Evolutionary conservation across 1,140 invertebrate species (phyloP).

Genomic region (Philopotamus ludificatus): DNA sequence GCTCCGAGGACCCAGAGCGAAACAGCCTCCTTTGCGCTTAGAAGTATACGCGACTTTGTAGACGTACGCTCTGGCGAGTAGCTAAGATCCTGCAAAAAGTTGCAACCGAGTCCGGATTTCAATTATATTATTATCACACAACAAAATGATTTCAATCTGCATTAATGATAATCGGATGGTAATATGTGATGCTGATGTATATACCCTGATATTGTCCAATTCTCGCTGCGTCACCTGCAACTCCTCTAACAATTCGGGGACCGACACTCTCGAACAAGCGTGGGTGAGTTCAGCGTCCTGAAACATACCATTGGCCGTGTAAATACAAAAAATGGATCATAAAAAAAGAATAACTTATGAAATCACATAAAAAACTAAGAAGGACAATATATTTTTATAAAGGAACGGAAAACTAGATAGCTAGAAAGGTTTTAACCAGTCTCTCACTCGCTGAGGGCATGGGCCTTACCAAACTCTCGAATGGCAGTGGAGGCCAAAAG

Average conservation of each 20-base stretch:
- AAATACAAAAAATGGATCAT: too few species aligned
- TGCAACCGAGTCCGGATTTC: slow-evolving; percentile 19
- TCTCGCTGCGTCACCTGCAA: slow-evolving; percentile 78
- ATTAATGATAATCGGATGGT: neutral
- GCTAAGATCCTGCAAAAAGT: slow-evolving; percentile 67
- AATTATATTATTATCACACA: neutral
- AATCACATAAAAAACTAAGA: too few species aligned
- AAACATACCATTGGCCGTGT: too few species aligned
- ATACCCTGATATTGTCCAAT: slow-evolving; percentile 81
- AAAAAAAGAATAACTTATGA: too few species aligned
- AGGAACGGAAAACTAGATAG: too few species aligned
- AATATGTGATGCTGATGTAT: slow-evolving; percentile 22
- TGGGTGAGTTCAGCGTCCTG: slow-evolving; percentile 63
- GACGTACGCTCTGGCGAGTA: slow-evolving; percentile 62
- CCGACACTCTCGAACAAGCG: slow-evolving; percentile 64
- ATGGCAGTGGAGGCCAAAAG: too few species aligned
- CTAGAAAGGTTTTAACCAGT: too few species aligned
- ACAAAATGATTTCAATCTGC: neutral
- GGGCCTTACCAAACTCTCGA: too few species aligned
- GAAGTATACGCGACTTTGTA: slow-evolving; percentile 72
- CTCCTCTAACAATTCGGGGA: slow-evolving; percentile 75
- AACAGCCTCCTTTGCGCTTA: slow-evolving; percentile 86
- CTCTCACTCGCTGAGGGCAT: too few species aligned
- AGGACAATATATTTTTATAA: too few species aligned
- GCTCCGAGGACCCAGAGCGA: slow-evolving; percentile 85